Evolutionary conservation across 2,888 invertebrate species (phyloP).

Genomic region (Drosophila formosana): DNA sequence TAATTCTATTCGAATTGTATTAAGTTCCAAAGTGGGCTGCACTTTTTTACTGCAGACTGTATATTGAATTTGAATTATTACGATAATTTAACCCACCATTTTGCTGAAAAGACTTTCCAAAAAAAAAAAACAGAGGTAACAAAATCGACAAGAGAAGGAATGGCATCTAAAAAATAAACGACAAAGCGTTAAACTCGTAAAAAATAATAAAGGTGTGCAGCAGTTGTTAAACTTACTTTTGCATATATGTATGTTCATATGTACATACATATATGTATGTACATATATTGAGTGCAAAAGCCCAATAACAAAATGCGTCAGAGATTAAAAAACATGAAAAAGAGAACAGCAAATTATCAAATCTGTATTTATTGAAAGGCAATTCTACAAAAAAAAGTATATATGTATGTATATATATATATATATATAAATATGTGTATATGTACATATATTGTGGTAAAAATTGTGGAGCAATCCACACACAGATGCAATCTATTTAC

Average conservation of each 20-base stretch:
- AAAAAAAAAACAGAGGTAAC: constrained; percentile 12
- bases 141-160: constrained; percentile 5
- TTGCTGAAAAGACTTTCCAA: constrained; percentile 56
- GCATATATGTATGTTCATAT: constrained; percentile 8
- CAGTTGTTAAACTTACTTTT: constrained; percentile 29
- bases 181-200: constrained; percentile 37
- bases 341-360: constrained; percentile 11
- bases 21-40: neutral
- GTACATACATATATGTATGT: constrained; percentile 29
- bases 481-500: constrained; percentile 74
- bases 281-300: constrained; percentile 61
- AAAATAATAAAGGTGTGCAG: constrained; percentile 19
- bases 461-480: constrained; percentile 48
- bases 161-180: neutral
- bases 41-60: constrained; percentile 3
- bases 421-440: neutral
- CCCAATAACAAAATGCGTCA: constrained; percentile 56
- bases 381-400: constrained; percentile 45
- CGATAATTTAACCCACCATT: constrained; percentile 73
- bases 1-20: neutral
- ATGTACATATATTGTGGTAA: neutral
- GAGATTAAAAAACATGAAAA: constrained; percentile 22
- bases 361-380: constrained; percentile 63
- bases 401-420: neutral
- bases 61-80: constrained; percentile 26